Evolutionary conservation across 2,113 vertebrate species (phyloP).

Genomic region (Ptilonorhynchus violaceus): DNA sequence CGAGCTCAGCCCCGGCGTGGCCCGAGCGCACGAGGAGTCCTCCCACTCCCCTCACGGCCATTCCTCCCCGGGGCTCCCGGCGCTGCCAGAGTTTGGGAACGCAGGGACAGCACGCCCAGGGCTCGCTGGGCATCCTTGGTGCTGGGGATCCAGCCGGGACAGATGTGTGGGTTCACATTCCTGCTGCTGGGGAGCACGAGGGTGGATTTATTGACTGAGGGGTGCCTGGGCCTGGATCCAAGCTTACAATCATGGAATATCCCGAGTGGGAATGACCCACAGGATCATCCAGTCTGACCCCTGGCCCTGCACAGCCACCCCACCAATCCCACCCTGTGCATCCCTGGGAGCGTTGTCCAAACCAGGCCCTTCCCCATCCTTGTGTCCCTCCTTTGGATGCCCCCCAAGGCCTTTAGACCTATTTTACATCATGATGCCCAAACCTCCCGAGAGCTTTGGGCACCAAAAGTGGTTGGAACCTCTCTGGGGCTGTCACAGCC

Average conservation of each 20-base stretch:
- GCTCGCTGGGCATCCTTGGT: not conserved
- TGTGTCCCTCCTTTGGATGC: not conserved
- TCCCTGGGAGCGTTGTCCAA: not conserved
- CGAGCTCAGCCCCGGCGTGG: not conserved
- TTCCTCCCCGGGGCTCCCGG: not conserved
- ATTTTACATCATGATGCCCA: rapidly evolving
- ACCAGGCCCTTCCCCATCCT: not conserved
- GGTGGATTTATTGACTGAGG: not conserved
- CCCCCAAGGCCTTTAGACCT: not conserved
- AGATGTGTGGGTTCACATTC: not conserved
- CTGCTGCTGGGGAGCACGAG: not conserved
- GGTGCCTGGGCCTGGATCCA: not conserved
- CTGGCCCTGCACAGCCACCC: not conserved
- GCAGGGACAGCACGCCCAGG: not conserved
- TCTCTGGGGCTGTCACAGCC: not conserved
- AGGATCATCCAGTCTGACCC: rapidly evolving
- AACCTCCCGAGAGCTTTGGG: not conserved
- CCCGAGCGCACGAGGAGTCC: not conserved
- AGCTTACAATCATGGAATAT: not conserved
- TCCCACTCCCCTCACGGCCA: not conserved
- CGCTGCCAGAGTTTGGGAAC: not conserved
- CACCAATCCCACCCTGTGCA: not conserved
- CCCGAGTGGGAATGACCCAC: not conserved
- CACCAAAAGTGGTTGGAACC: not conserved
- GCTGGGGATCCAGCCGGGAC: not conserved